These are phyloP conservation scores for Macrochelys suwanniensis DNA, from an alignment of 2,797 vertebrate genomes.

Conservation along the genomic window DNA sequence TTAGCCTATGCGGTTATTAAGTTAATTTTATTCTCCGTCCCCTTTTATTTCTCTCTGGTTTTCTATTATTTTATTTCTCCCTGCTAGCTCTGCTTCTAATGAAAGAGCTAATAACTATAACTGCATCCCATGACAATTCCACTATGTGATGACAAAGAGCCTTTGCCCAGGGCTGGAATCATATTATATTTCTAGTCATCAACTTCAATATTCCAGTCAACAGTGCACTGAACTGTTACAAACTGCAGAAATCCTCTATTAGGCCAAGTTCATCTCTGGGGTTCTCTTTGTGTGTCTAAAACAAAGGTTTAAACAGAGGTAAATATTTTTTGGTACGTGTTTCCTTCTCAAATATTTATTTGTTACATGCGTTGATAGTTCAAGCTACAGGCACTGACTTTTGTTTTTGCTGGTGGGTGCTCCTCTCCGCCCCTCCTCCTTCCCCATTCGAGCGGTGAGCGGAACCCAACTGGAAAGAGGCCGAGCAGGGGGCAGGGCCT, in stretches of 20 bases:
- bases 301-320: conserved; percentile 12
- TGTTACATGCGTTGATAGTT: conserved; percentile 36
- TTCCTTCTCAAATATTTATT: conserved; percentile 12
- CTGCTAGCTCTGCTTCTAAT: conserved; percentile 15
- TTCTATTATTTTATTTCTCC: conserved; percentile 29
- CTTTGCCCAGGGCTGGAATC: neutral
- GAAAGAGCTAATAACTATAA: neutral
- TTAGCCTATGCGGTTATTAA: neutral
- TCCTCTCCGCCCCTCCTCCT: no score
- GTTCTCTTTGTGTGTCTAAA: neutral
- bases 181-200: neutral
- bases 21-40: conserved; percentile 38
- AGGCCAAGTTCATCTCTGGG: neutral
- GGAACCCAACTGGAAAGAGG: no score
- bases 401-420: no score
- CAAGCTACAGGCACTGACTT: no score
- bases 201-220: neutral
- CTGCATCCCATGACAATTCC: conserved; percentile 16
- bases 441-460: no score
- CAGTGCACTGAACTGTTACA: conserved; percentile 10
- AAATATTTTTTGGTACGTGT: conserved; percentile 6
- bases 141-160: conserved; percentile 5
- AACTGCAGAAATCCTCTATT: neutral
- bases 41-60: conserved; percentile 17
- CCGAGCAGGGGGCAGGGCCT: accelerated